Conservation (phyloP, 2,797 vertebrate genomes). For the Trachops cirrhosus region DNA sequence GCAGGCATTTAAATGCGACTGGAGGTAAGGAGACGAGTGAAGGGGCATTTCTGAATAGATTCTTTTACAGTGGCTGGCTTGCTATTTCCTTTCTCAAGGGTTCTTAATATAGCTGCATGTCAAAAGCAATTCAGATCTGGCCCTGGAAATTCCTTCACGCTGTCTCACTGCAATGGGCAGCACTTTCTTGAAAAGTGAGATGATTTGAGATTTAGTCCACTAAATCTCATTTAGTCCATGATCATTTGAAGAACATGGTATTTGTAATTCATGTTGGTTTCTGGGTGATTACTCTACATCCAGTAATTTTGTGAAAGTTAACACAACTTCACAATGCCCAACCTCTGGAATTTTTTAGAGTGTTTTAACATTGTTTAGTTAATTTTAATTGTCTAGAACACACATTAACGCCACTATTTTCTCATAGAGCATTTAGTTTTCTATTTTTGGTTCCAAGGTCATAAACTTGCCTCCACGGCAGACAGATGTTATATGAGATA, state of each 20-base stretch:
- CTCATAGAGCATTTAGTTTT: not conserved
- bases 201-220: not conserved
- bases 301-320: not conserved
- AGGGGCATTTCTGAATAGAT: not conserved
- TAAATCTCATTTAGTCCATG: no score
- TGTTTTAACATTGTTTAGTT: not conserved
- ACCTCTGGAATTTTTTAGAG: no score
- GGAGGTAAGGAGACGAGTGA: not conserved
- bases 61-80: not conserved
- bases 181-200: not conserved
- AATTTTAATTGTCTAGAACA: not conserved
- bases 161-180: no score
- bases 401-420: not conserved
- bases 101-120: not conserved
- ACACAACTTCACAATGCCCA: not conserved
- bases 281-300: not conserved
- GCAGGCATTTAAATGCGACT: not conserved
- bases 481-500: not conserved
- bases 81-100: not conserved
- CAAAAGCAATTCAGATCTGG: not conserved
- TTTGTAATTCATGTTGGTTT: not conserved
- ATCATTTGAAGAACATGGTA: not conserved
- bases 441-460: not conserved
- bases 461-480: not conserved
- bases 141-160: not conserved